Evolutionary conservation across 2,797 vertebrate genomes (phyloP), one percentile per base, ranked within the genome.

Genomic region (Labeo calbasu): DNA sequence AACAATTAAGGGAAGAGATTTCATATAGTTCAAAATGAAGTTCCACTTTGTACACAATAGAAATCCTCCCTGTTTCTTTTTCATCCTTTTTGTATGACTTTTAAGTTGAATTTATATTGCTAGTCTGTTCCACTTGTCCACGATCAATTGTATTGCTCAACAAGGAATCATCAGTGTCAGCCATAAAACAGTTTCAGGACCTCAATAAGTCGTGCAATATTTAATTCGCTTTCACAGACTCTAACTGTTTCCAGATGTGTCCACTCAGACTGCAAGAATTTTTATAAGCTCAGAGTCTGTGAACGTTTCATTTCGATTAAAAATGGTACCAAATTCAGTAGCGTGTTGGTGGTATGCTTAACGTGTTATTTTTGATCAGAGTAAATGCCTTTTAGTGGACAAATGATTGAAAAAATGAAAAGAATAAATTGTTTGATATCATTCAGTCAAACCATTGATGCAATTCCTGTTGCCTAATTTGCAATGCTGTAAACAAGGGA

Each of bases 191-290:
- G 65, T 77, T 90, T 81, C 79, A 83, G 61, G 84, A 55, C 86
- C 83, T 85, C 87, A 82, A 88, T 88, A 90, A 90, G 85, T 83
- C 90, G 86, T 91, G 88, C 87, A 89, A 1, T 83, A 68, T 84
- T 81, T 92, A 90, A 90, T 83, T 88, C 79, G 79, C 87, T 84
- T 80, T 84, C 69, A 85, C 57, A 82, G 84, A 73, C 81, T 53
- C 36, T 8, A 90, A 94, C 87, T 84, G 77, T 82, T 93, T 92
- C 92, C 94, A 95, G 93, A 95, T 94, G 94, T 92, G 87, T 63
- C 84, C 84, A 90, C 85, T 84, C 3, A 71, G 83, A 89, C 87
- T 81, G 81, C 70, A 81, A 89, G 79, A 77, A 78, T 72, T 84
- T 82, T 43, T 55, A 69, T 63, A 32, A 65, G 25, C 86, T 84